These are phyloP conservation scores for Heteropelma amictum DNA, from an alignment of 2,888 invertebrate genomes.

Conservation along the genomic window DNA sequence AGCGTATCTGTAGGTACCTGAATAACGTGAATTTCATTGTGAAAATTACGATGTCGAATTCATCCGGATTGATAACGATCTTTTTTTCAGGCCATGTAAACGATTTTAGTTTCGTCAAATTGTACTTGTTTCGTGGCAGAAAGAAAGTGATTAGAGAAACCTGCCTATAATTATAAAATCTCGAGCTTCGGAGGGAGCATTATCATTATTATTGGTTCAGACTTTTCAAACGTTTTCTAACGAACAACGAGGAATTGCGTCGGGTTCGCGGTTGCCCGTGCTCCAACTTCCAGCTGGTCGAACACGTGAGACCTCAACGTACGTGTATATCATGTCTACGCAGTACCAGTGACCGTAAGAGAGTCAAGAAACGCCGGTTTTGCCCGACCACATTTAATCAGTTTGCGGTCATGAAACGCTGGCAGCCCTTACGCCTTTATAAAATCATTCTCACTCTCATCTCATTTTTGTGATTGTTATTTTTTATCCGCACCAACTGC, in stretches of 20 bases:
- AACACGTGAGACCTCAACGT: neutral
- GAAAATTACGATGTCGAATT: neutral
- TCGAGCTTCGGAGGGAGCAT: no score
- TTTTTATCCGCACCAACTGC: neutral
- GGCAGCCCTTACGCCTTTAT: slow-evolving; percentile 51
- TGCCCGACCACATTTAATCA: slow-evolving; percentile 75
- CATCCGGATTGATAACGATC: neutral
- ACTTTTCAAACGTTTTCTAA: no score
- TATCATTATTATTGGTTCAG: no score
- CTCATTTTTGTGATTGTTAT: slow-evolving; percentile 1
- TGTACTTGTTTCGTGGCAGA: no score
- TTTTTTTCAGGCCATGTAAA: neutral
- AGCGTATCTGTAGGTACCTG: no score
- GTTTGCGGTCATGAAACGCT: slow-evolving; percentile 70
- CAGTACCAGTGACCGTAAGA: slow-evolving; percentile 28
- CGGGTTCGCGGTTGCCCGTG: no score
- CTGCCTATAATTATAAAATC: no score
- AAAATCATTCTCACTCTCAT: slow-evolving; percentile 2
- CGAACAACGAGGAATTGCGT: no score
- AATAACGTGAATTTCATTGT: slow-evolving; percentile 3
- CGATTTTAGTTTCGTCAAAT: neutral
- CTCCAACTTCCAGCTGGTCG: neutral
- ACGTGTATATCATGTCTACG: neutral
- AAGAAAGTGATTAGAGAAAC: no score
- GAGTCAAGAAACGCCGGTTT: slow-evolving; percentile 38